A percentile compares a stretch with the other conserved stretches of the same genome.
Conservation (phyloP, 2,113 vertebrate species). For the Opisthocomus hoazin region DNA sequence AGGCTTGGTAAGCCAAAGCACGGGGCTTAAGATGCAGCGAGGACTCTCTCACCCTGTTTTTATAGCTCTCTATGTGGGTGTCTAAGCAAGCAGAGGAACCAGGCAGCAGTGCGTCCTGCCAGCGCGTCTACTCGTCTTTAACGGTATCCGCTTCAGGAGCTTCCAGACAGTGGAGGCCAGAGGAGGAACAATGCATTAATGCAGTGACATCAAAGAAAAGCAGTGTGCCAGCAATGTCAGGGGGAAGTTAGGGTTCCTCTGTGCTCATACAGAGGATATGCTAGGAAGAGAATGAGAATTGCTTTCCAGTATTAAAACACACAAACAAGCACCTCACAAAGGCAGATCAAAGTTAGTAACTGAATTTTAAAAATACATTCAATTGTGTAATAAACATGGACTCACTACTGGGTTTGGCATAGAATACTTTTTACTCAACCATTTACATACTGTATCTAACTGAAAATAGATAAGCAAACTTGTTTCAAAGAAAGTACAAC, state of each 20-base stretch:
- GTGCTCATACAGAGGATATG: neutral
- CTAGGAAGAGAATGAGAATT: neutral
- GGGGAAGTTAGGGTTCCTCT: neutral
- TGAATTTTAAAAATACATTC: neutral
- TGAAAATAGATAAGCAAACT: neutral
- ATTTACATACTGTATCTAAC: neutral
- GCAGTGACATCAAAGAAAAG: neutral
- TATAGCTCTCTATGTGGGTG: neutral
- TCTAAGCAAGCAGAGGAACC: neutral
- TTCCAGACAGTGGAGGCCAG: neutral
- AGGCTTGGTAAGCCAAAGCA: neutral
- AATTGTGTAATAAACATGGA: neutral
- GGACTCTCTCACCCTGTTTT: neutral
- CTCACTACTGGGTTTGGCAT: neutral
- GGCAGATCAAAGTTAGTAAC: neutral
- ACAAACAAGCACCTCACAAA: neutral
- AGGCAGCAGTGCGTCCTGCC: neutral
- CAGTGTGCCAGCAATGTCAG: neutral
- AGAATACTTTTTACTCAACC: neutral
- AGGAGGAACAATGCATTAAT: neutral
- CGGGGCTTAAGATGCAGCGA: rapidly evolving
- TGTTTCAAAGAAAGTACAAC: neutral
- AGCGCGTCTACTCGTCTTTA: rapidly evolving
- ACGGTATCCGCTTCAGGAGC: neutral
- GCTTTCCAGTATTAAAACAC: neutral